Evolutionary conservation across 2,888 invertebrate species (phyloP).

Genomic region (Operophtera brumata): DNA sequence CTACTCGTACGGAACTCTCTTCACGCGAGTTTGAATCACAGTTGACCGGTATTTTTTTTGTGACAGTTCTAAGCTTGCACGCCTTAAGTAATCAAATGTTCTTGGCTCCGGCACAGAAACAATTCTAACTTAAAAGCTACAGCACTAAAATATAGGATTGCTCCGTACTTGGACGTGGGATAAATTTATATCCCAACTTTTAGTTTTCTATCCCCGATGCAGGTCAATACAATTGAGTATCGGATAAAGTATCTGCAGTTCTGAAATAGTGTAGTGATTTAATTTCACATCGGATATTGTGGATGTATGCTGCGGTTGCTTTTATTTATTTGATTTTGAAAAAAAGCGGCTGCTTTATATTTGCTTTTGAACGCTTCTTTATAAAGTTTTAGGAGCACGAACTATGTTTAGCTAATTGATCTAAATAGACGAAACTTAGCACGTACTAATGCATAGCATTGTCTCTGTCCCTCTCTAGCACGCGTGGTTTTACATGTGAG

Average conservation of each 20-base stretch:
- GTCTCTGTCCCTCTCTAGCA: too few species aligned
- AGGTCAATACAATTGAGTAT: slow-evolving; percentile 56
- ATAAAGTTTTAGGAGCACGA: background rate
- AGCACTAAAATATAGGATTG: slow-evolving; percentile 33
- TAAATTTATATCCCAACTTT: slow-evolving; percentile 63
- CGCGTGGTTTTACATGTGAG: too few species aligned
- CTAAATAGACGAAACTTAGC: too few species aligned
- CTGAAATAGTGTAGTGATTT: slow-evolving; percentile 24
- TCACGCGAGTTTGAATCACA: too few species aligned
- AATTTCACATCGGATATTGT: slow-evolving; percentile 27
- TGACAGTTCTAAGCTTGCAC: background rate
- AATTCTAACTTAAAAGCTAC: slow-evolving; percentile 33
- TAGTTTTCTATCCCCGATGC: slow-evolving; percentile 50
- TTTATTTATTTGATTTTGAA: slow-evolving; percentile 17
- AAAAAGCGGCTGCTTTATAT: background rate
- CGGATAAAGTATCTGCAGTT: slow-evolving; percentile 22
- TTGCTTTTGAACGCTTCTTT: background rate
- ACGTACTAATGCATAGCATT: too few species aligned
- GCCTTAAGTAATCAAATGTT: slow-evolving; percentile 26
- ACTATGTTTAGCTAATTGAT: background rate
- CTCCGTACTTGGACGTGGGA: slow-evolving; percentile 40
- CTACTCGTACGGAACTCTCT: too few species aligned
- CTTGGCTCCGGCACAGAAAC: slow-evolving; percentile 33
- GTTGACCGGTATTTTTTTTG: too few species aligned
- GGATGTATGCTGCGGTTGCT: slow-evolving; percentile 13